Evolutionary conservation across 2,888 invertebrate genomes (phyloP).

Genomic region (Julus scandinavius): DNA sequence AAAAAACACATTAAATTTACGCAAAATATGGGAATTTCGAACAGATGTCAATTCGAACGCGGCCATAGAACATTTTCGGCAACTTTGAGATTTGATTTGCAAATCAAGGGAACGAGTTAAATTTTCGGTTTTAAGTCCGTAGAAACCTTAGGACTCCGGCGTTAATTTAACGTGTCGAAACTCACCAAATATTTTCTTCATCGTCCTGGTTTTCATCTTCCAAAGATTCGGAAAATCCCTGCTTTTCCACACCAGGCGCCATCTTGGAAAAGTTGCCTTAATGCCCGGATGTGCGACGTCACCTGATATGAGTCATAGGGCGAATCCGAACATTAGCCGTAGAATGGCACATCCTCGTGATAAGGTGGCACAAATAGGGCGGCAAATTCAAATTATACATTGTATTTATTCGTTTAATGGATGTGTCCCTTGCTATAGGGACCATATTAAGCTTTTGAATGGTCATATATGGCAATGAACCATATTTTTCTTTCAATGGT

Average conservation of each 20-base stretch:
- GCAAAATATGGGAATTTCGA: background rate
- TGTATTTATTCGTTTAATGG: too few species aligned
- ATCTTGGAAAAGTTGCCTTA: conserved; percentile 51
- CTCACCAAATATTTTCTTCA: conserved; percentile 56
- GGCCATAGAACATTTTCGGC: background rate
- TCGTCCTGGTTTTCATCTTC: conserved; percentile 56
- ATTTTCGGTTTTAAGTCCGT: background rate
- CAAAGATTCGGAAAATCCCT: conserved; percentile 31
- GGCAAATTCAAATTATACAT: too few species aligned
- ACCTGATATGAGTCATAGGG: background rate
- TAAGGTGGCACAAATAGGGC: too few species aligned
- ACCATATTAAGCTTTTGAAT: too few species aligned
- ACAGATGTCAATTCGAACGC: conserved; percentile 13
- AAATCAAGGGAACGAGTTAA: background rate
- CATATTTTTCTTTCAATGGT: too few species aligned
- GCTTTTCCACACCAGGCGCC: conserved; percentile 47
- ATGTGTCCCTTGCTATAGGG: too few species aligned
- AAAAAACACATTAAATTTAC: too few species aligned
- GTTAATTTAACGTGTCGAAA: background rate
- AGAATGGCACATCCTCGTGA: too few species aligned
- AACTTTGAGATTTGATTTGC: background rate
- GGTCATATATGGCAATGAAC: too few species aligned
- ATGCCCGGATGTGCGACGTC: conserved; percentile 49
- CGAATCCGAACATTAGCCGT: too few species aligned
- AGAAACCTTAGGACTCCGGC: background rate